Percentiles rank a stretch among this genome's conserved stretches.
Evolutionary conservation across 1,140 invertebrate genomes (phyloP).

Genomic region (Antheraea mylitta): DNA sequence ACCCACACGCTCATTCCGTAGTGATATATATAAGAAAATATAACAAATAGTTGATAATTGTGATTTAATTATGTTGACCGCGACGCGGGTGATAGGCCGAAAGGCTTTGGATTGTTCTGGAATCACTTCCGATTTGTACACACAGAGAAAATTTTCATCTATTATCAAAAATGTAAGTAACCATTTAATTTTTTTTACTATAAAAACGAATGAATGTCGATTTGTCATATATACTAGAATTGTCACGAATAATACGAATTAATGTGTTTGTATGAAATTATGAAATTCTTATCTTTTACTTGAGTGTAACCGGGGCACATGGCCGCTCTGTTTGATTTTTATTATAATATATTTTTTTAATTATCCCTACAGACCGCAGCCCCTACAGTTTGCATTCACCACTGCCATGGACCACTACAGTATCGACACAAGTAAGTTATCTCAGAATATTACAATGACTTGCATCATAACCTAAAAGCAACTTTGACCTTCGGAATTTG

Average conservation of each 20-base stretch:
- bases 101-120: slow-evolving; percentile 80
- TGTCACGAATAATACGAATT: slow-evolving; percentile 21
- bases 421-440: slow-evolving; percentile 71
- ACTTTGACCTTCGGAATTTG: slow-evolving; percentile 32
- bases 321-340: slow-evolving; percentile 14
- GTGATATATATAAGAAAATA: slow-evolving; percentile 56
- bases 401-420: slow-evolving; percentile 72
- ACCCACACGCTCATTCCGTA: slow-evolving; percentile 70
- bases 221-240: slow-evolving; percentile 39
- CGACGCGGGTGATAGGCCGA: slow-evolving; percentile 82
- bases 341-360: slow-evolving; percentile 20
- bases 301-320: slow-evolving; percentile 24
- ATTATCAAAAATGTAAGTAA: slow-evolving; percentile 85
- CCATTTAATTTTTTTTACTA: slow-evolving; percentile 40
- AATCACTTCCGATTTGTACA: slow-evolving; percentile 76
- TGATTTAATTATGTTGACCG: slow-evolving; percentile 83
- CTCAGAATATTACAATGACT: slow-evolving; percentile 10
- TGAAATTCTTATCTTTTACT: background rate
- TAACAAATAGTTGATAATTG: slow-evolving; percentile 50
- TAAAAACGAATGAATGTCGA: slow-evolving; percentile 59
- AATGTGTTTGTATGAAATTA: background rate
- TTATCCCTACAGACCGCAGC: slow-evolving; percentile 71
- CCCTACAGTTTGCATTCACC: slow-evolving; percentile 65
- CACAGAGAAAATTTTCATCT: slow-evolving; percentile 82
- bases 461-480: slow-evolving; percentile 50